Conservation (phyloP, 2,797 vertebrate species). For the Spheniscus humboldti region DNA sequence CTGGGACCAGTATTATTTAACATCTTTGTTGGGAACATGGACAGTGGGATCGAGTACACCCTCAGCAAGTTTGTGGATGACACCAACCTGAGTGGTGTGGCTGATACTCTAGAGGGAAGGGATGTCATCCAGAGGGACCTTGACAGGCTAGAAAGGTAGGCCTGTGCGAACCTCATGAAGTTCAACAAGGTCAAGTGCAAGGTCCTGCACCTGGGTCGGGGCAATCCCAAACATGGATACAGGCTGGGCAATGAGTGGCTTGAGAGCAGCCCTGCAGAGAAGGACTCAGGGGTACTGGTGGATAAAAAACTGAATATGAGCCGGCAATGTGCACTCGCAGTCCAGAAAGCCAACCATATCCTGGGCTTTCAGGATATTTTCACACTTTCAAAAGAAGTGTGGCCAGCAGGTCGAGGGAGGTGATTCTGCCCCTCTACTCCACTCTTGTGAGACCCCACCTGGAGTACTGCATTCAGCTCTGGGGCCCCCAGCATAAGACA, state of each 20-base stretch:
- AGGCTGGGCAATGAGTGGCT: background rate
- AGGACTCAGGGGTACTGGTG: fast-evolving
- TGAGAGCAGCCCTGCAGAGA: background rate
- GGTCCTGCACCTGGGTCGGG: background rate
- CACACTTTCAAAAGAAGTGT: background rate
- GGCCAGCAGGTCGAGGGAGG: background rate
- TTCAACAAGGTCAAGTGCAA: background rate
- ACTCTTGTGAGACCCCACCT: background rate
- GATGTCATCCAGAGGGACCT: background rate
- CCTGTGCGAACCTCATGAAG: background rate
- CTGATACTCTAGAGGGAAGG: background rate
- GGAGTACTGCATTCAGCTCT: background rate
- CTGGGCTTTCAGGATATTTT: too few relatives aligned
- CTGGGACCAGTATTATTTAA: background rate
- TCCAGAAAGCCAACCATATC: background rate
- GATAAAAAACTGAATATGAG: background rate
- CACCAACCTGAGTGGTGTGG: background rate
- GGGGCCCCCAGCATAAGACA: too few relatives aligned
- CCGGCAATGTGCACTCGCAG: background rate
- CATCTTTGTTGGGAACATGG: background rate
- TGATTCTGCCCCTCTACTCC: background rate
- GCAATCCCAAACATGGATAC: background rate
- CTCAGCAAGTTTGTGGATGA: background rate
- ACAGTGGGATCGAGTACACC: background rate
- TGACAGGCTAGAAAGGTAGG: background rate